phyloP scores from a whole-genome alignment of 1,140 invertebrate species.

The Drosophila burlai region DNA sequence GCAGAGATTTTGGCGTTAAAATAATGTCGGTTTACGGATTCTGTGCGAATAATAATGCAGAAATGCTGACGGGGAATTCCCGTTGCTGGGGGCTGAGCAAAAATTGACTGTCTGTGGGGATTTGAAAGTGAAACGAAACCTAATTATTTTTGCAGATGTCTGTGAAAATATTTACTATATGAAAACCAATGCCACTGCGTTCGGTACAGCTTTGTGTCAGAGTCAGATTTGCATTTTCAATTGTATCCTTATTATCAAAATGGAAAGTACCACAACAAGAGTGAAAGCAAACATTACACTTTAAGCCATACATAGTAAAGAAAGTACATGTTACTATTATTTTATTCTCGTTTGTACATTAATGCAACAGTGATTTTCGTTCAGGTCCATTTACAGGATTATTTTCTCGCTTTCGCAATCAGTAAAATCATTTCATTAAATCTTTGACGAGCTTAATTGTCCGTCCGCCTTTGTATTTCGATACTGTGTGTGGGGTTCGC shows the following conservation, averaged over 20 bases:
- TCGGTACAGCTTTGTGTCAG: too few relatives aligned
- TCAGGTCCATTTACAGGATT: slow-evolving; percentile 4
- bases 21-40: slow-evolving; percentile 27
- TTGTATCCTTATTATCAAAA: not conserved
- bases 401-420: slow-evolving; percentile 14
- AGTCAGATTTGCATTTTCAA: not conserved
- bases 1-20: slow-evolving; percentile 21
- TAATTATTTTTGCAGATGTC: slow-evolving; percentile 9
- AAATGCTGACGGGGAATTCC: slow-evolving; percentile 22
- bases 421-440: slow-evolving; percentile 24
- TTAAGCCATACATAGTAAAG: not conserved
- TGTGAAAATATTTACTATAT: not conserved
- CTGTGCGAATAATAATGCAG: slow-evolving; percentile 21
- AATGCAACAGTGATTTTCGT: not conserved
- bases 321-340: not conserved
- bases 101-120: slow-evolving; percentile 3
- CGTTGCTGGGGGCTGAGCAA: too few relatives aligned
- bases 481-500: not conserved
- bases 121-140: slow-evolving; percentile 26
- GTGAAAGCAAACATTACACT: not conserved
- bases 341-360: not conserved
- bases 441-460: slow-evolving; percentile 26
- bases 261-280: too few relatives aligned
- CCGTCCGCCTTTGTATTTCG: slow-evolving; percentile 12
- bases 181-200: not conserved